These are phyloP conservation scores for Venustaconcha ellipsiformis DNA, from an alignment of 1,140 invertebrate genomes.

Conservation along the genomic window DNA sequence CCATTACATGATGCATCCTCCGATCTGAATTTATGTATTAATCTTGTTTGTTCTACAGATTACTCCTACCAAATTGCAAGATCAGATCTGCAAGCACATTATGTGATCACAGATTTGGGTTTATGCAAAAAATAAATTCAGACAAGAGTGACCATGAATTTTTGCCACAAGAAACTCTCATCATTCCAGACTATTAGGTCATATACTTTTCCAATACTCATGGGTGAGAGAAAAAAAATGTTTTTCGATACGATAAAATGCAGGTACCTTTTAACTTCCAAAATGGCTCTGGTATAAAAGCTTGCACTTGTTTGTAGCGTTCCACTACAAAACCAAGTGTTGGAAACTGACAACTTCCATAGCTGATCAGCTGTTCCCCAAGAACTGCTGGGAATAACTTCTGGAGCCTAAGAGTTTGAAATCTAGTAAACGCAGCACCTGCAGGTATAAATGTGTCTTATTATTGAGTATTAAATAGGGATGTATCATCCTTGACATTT, in stretches of 20 bases:
- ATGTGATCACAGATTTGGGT: too few species aligned
- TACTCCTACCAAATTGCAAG: too few species aligned
- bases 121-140: too few species aligned
- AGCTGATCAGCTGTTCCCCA: constrained; percentile 89
- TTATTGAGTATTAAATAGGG: too few species aligned
- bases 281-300: constrained; percentile 97
- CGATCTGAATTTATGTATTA: too few species aligned
- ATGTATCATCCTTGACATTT: too few species aligned
- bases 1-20: too few species aligned
- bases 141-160: too few species aligned
- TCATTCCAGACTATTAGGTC: too few species aligned
- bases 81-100: too few species aligned
- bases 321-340: constrained; percentile 99
- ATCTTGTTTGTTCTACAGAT: too few species aligned
- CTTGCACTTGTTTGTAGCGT: constrained; percentile 97
- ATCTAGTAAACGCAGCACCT: constrained; percentile 98
- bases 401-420: constrained; percentile 93
- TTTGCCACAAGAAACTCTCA: too few species aligned
- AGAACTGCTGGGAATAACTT: constrained; percentile 83
- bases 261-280: constrained; percentile 92
- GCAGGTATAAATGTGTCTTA: constrained; percentile 15
- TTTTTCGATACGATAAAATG: background rate
- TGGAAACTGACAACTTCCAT: constrained; percentile 99
- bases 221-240: background rate
- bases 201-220: background rate